Conservation (phyloP, 2,113 vertebrate genomes). For the Trinectes maculatus region DNA sequence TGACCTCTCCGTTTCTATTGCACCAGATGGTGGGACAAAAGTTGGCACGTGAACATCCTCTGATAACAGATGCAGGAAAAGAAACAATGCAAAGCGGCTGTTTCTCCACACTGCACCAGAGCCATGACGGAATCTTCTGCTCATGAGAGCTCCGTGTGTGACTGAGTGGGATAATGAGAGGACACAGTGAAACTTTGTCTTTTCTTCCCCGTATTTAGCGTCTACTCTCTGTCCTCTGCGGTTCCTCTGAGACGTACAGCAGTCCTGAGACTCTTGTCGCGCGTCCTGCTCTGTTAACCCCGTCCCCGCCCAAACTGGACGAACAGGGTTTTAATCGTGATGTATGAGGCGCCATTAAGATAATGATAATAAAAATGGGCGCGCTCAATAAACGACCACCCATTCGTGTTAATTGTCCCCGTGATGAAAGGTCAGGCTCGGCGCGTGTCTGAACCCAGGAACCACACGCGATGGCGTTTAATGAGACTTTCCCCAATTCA, state of each 20-base stretch:
- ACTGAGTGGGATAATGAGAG: conserved; percentile 37
- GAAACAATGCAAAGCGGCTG: conserved; percentile 24
- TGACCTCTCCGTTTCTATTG: conserved; percentile 13
- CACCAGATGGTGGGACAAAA: conserved; percentile 26
- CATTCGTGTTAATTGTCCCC: conserved; percentile 65
- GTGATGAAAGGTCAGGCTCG: conserved; percentile 69
- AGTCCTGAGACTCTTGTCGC: neutral
- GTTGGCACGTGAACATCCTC: conserved; percentile 25
- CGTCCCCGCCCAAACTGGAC: neutral
- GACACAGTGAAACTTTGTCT: conserved; percentile 1
- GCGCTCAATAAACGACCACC: conserved; percentile 58
- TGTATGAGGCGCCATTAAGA: conserved; percentile 48
- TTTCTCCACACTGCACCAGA: conserved; percentile 39
- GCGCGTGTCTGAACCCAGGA: conserved; percentile 41
- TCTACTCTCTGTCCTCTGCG: neutral
- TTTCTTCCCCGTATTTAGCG: conserved; percentile 12
- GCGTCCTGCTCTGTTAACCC: conserved; percentile 24
- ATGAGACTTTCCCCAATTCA: conserved; percentile 67
- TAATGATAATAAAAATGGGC: conserved; percentile 62
- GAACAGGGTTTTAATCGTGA: conserved; percentile 33
- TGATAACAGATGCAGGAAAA: conserved; percentile 19
- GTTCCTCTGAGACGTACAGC: neutral
- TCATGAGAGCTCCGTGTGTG: conserved; percentile 13
- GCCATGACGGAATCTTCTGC: conserved; percentile 19
- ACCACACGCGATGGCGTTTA: conserved; percentile 44